phyloP scores from a whole-genome alignment of 2,113 vertebrate genomes.

The Sorex araneus region DNA sequence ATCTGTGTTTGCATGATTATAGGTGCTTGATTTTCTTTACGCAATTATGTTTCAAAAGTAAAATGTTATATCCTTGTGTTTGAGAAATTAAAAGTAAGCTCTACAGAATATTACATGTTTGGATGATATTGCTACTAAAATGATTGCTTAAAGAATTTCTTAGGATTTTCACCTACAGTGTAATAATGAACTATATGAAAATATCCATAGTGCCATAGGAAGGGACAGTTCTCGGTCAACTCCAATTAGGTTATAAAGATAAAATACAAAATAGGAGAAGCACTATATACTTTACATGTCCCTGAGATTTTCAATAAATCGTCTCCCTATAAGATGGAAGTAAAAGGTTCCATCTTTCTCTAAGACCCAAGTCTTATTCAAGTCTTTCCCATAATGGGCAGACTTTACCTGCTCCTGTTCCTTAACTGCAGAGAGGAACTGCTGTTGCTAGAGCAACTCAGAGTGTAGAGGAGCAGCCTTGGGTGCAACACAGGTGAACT shows the following conservation, averaged over 20 bases:
- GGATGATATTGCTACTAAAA: neutral
- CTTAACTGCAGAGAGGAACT: too few species aligned
- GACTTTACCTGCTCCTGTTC: too few species aligned
- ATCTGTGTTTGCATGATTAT: slow-evolving; percentile 65
- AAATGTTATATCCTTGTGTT: slow-evolving; percentile 77
- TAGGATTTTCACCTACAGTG: neutral
- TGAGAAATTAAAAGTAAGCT: slow-evolving; percentile 74
- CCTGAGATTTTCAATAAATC: neutral
- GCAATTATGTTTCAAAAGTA: slow-evolving; percentile 69
- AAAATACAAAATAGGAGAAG: slow-evolving; percentile 7
- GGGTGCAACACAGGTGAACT: too few species aligned
- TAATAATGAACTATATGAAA: neutral
- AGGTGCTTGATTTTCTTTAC: slow-evolving; percentile 71
- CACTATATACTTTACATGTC: neutral
- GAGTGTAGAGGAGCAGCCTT: too few species aligned
- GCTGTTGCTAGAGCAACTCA: too few species aligned
- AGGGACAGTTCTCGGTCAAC: neutral
- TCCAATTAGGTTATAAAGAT: neutral
- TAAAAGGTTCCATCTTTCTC: too few species aligned
- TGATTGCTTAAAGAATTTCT: neutral
- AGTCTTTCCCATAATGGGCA: too few species aligned
- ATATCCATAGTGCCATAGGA: neutral
- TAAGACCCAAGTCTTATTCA: too few species aligned
- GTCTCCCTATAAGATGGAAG: neutral
- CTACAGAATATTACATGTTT: slow-evolving; percentile 3